Percentiles rank a stretch among this genome's conserved stretches.
phyloP scores from a whole-genome alignment of 2,888 invertebrate genomes.

The Urechis unicinctus region DNA sequence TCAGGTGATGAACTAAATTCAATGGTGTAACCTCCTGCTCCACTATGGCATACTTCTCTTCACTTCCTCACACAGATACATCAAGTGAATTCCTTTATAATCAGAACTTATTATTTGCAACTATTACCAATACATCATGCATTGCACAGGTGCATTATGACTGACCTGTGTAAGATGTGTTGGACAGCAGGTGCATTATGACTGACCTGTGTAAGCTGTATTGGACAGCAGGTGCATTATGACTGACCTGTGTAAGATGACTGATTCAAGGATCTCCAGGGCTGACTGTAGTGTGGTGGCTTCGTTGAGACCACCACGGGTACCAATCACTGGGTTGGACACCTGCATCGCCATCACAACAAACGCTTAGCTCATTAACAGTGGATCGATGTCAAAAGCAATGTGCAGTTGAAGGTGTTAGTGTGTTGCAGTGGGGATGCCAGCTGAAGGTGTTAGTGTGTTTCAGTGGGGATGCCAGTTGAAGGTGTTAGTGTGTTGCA shows the following conservation, averaged over 20 bases:
- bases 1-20: constrained; percentile 63
- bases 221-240: too few relatives aligned
- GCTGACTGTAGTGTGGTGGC: constrained; percentile 77
- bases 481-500: too few relatives aligned
- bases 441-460: background rate
- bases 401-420: too few relatives aligned
- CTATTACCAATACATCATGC: background rate
- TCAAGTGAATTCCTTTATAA: background rate
- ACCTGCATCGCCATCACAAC: too few relatives aligned
- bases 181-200: too few relatives aligned
- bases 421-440: too few relatives aligned
- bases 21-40: constrained; percentile 84
- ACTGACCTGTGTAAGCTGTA: constrained; percentile 74
- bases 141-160: too few relatives aligned
- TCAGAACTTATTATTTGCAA: background rate
- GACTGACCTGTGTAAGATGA: constrained; percentile 76
- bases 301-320: constrained; percentile 48
- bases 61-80: background rate
- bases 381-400: too few relatives aligned
- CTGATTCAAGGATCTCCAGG: constrained; percentile 84
- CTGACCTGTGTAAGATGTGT: constrained; percentile 76
- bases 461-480: background rate
- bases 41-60: constrained; percentile 62
- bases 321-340: constrained; percentile 9
- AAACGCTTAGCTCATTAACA: too few relatives aligned